Evolutionary conservation across 53 echinoderm and acorn worm genomes (phyloP), one percentile per base, ranked within the genome.

Genomic region (Echinometra lucunter): DNA sequence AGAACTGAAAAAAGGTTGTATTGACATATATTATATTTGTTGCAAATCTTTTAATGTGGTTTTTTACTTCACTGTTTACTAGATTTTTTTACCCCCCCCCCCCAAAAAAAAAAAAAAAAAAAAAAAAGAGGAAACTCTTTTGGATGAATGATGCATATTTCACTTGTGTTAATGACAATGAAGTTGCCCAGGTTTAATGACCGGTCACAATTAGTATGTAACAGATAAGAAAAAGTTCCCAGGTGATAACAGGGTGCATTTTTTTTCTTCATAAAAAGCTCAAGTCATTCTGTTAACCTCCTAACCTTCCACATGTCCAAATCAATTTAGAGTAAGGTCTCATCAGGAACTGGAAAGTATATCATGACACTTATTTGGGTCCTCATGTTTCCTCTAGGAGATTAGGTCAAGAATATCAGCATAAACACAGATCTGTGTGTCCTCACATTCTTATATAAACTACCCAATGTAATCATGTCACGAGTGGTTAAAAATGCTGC

Each of bases 361-460:
- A 47, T 85, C 85, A 85, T 85, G 85, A 85, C 85, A 85, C 49
- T n/a, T 13, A 85, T 85, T 85, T 85, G 49, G 27, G 49, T 85
- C 47, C 45, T 85, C 28, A 85, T 85, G 85, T 49, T 85, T 85
- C 85, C 85, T 47, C 30, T 10, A 10, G 12, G 47, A 85, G 85
- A 85, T 85, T 85, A 85, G 85, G 45, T 85, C 85, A 85, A 85
- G 49, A 47, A 25, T 85, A 47, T 85, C 27, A 27, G n/a, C 30
- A 85, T 27, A 18, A 47, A 85, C 49, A 9, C 47, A 85, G 85
- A 47, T 85, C 4, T 49, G 47, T 85, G 49, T 85, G 81, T 44
- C 81, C 28, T 44, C 38, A 81, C 81, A 85, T 85, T 47, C 23
- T 19, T 35, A 19, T 38, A 23, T 3, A 19, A 40, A 18, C 3